Conservation (phyloP, 2,888 invertebrate genomes). For the Pasiphila rectangulata region DNA sequence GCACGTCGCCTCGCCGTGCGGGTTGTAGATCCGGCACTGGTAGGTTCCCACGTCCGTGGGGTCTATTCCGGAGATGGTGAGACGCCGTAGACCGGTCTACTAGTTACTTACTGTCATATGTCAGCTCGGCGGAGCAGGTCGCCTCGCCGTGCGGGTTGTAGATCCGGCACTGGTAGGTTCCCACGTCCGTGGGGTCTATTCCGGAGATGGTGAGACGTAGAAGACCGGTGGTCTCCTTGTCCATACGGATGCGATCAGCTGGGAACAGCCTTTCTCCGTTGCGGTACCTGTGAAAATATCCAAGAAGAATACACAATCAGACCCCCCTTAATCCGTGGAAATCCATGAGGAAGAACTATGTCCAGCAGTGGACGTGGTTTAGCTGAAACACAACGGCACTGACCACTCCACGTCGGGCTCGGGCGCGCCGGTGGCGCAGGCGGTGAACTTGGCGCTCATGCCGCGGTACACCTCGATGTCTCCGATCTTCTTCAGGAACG, state of each 20-base stretch:
- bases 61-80: conserved; percentile 89
- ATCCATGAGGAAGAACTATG: too few relatives aligned
- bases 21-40: conserved; percentile 90
- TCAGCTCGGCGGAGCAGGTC: conserved; percentile 88
- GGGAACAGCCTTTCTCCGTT: conserved; percentile 90
- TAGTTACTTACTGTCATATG: conserved; percentile 86
- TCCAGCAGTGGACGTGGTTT: not conserved
- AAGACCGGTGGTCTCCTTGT: conserved; percentile 90
- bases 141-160: conserved; percentile 93
- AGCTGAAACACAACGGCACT: conserved; percentile 17
- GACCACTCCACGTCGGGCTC: conserved; percentile 90
- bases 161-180: conserved; percentile 90
- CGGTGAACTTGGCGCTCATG: conserved; percentile 96
- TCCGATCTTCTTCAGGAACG: conserved; percentile 93
- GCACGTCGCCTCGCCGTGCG: conserved; percentile 91
- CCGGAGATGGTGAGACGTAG: conserved; percentile 90
- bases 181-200: conserved; percentile 90
- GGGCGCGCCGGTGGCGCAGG: conserved; percentile 92
- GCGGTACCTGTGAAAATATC: conserved; percentile 81
- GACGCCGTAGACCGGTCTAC: conserved; percentile 90
- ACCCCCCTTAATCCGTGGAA: too few relatives aligned
- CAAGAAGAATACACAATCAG: not conserved
- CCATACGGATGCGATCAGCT: conserved; percentile 90
- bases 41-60: conserved; percentile 92
- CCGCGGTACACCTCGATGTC: conserved; percentile 93